Evolutionary conservation across 2,888 invertebrate genomes (phyloP).

Genomic region (Hydraecia micacea): DNA sequence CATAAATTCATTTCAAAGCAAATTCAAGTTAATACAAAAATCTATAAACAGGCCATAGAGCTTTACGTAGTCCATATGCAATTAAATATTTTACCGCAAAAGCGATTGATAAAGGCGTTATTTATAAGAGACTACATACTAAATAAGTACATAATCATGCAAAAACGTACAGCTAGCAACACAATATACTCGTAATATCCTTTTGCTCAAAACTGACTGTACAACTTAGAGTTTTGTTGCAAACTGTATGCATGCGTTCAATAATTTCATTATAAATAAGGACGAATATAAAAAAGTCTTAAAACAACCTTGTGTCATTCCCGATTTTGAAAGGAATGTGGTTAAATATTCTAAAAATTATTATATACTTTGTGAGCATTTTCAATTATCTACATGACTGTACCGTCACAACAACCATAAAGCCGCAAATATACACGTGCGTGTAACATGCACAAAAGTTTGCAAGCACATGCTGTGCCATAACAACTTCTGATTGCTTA

Average conservation of each 20-base stretch:
- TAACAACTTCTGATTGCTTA: background rate
- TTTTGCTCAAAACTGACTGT: constrained; percentile 24
- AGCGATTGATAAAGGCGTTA: constrained; percentile 37
- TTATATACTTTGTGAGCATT: constrained; percentile 67
- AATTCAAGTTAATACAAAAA: background rate
- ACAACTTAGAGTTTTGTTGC: constrained; percentile 14
- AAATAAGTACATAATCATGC: constrained; percentile 47
- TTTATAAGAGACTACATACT: constrained; percentile 22
- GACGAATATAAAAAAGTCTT: constrained; percentile 57
- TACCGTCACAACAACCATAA: constrained; percentile 12
- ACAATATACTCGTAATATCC: constrained; percentile 16
- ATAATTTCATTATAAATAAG: constrained; percentile 47
- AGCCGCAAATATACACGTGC: background rate
- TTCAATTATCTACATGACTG: constrained; percentile 59
- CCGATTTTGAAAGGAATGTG: constrained; percentile 65
- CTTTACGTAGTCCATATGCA: background rate
- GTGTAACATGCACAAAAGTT: background rate
- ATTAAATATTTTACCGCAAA: constrained; percentile 22
- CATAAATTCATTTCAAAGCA: constrained; percentile 21
- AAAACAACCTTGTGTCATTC: constrained; percentile 60
- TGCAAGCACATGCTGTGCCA: background rate
- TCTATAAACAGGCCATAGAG: constrained; percentile 9
- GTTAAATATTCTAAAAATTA: constrained; percentile 63
- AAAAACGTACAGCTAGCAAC: constrained; percentile 29
- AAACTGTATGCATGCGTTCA: constrained; percentile 12